Conservation (phyloP, 1,140 invertebrate species). For the Drosophila bocki region DNA sequence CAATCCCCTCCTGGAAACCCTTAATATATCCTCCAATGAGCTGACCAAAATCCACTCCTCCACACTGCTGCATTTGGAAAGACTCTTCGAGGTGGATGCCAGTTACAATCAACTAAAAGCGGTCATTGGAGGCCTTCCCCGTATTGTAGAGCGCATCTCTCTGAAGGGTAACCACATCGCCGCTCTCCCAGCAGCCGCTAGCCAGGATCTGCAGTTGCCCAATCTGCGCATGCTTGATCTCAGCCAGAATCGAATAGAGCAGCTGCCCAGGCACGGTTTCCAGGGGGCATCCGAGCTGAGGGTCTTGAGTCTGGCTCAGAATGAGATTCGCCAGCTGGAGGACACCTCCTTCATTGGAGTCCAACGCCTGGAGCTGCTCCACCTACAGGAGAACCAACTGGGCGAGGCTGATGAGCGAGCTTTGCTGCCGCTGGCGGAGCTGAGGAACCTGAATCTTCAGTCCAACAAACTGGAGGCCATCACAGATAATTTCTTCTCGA, state of each 20-base stretch:
- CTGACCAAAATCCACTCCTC: slow-evolving; percentile 89
- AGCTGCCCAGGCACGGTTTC: slow-evolving; percentile 88
- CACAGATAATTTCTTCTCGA: slow-evolving; percentile 88
- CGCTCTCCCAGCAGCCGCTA: slow-evolving; percentile 87
- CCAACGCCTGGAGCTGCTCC: slow-evolving; percentile 90
- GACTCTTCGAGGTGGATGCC: slow-evolving; percentile 92
- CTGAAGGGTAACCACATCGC: slow-evolving; percentile 91
- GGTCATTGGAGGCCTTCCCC: slow-evolving; percentile 90
- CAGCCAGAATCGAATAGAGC: slow-evolving; percentile 91
- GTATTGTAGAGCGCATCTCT: slow-evolving; percentile 91
- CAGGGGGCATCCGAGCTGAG: slow-evolving; percentile 89
- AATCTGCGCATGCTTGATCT: slow-evolving; percentile 90
- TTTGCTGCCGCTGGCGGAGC: slow-evolving; percentile 87
- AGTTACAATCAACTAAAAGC: slow-evolving; percentile 90
- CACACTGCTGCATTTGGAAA: slow-evolving; percentile 90
- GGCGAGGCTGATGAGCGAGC: slow-evolving; percentile 88
- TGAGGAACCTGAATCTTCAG: slow-evolving; percentile 90
- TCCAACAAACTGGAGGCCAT: slow-evolving; percentile 91
- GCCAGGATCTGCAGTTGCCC: slow-evolving; percentile 89
- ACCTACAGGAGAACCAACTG: slow-evolving; percentile 91
- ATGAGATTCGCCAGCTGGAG: slow-evolving; percentile 90
- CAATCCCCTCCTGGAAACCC: slow-evolving; percentile 90
- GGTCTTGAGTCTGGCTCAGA: slow-evolving; percentile 91
- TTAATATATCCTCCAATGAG: slow-evolving; percentile 92
- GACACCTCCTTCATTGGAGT: slow-evolving; percentile 90